These are phyloP conservation scores for Strigops habroptila DNA, from an alignment of 2,113 vertebrate genomes.

Conservation along the genomic window DNA sequence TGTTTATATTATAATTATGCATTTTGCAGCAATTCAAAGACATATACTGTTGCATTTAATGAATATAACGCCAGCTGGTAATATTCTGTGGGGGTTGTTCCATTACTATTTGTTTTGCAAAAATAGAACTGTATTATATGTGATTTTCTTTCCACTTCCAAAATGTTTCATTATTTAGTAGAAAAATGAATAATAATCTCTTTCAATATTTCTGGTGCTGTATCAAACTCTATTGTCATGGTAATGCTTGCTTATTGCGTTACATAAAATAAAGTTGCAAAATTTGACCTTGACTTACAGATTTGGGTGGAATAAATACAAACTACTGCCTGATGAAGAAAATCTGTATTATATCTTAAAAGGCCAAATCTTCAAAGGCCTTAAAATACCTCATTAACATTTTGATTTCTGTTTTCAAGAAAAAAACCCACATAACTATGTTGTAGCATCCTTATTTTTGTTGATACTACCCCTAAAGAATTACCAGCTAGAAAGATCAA, in stretches of 20 bases:
- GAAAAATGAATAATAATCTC: conserved; percentile 14
- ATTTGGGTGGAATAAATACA: neutral
- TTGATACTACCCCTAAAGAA: neutral
- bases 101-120: neutral
- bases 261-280: neutral
- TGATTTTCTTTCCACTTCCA: neutral
- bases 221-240: neutral
- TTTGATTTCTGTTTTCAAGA: neutral
- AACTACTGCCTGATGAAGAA: neutral
- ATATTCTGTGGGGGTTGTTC: neutral
- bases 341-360: neutral
- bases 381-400: neutral
- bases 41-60: neutral
- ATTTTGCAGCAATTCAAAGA: neutral
- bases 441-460: neutral
- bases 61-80: neutral
- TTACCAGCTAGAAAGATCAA: neutral
- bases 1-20: neutral
- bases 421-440: neutral
- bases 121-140: neutral
- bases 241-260: neutral
- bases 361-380: neutral
- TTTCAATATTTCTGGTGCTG: neutral
- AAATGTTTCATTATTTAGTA: neutral
- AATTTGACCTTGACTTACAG: neutral